Conservation (phyloP, 2,797 vertebrate species). For the Alauda arvensis region DNA sequence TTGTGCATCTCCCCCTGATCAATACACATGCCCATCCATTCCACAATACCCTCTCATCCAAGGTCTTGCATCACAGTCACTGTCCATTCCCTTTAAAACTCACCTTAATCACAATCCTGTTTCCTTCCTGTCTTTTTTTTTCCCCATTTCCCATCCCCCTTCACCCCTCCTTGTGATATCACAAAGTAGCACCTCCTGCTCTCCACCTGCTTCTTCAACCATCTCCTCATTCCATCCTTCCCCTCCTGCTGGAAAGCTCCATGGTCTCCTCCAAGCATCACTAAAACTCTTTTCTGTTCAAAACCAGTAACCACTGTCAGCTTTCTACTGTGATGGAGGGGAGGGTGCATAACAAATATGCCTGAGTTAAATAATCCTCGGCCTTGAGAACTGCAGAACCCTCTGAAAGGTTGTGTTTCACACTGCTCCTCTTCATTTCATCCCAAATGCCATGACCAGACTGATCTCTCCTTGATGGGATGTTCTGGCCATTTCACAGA, state of each 20-base stretch:
- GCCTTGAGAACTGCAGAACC: not conserved
- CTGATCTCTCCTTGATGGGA: not conserved
- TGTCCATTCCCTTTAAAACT: not conserved
- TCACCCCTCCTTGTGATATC: not conserved
- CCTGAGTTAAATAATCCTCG: not conserved
- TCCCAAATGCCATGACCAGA: not conserved
- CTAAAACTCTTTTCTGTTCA: not conserved
- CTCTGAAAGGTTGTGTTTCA: not conserved
- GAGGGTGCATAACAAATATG: not conserved
- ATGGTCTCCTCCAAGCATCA: not conserved
- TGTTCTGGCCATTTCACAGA: not conserved
- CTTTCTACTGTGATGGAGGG: not conserved
- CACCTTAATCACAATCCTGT: not conserved
- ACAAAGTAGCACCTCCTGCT: not conserved
- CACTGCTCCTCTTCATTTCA: not conserved
- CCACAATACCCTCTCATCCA: not conserved
- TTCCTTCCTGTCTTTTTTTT: not conserved
- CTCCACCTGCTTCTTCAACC: not conserved
- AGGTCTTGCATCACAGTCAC: not conserved
- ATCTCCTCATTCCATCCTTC: not conserved
- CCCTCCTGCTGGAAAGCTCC: not conserved
- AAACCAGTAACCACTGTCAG: not conserved
- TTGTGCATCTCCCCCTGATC: not conserved
- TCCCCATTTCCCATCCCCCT: not conserved
- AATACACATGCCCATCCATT: not conserved